Evolutionary conservation across 1,140 invertebrate species (phyloP).

Genomic region (Drosophila biarmipes): DNA sequence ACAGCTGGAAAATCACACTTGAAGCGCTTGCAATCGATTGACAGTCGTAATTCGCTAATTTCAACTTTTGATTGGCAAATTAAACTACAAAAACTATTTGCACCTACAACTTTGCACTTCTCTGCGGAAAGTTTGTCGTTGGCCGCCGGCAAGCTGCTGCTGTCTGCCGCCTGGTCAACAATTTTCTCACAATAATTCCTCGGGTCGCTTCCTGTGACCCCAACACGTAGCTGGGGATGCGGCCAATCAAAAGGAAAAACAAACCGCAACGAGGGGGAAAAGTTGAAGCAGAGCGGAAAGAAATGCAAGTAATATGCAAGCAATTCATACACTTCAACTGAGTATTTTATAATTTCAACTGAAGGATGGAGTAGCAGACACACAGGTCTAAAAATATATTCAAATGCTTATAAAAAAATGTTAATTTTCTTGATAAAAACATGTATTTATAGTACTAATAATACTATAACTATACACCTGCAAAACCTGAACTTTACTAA

Average conservation of each 20-base stretch:
- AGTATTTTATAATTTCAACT: conserved; percentile 69
- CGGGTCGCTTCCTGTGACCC: conserved; percentile 70
- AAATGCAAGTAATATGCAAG: conserved; percentile 72
- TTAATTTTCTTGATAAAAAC: too few species aligned
- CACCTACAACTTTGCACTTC: conserved; percentile 55
- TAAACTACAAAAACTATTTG: conserved; percentile 54
- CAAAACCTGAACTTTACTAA: too few species aligned
- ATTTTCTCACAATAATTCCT: conserved; percentile 54
- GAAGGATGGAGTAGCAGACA: too few species aligned
- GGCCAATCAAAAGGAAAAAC: conserved; percentile 67
- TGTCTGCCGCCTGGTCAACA: conserved; percentile 42
- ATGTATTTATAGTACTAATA: too few species aligned
- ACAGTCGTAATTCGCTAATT: conserved; percentile 49
- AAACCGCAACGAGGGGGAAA: conserved; percentile 45
- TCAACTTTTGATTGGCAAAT: conserved; percentile 63
- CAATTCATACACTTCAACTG: conserved; percentile 64
- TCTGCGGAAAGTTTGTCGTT: conserved; percentile 47
- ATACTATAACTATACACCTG: too few species aligned
- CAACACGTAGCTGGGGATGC: conserved; percentile 50
- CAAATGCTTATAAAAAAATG: too few species aligned
- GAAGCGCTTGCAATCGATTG: conserved; percentile 28
- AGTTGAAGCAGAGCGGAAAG: conserved; percentile 27
- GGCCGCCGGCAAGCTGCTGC: conserved; percentile 23
- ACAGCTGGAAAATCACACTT: conserved; percentile 16
- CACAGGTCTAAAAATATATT: too few species aligned